Conservation (phyloP, 2,113 vertebrate genomes). For the Corythornis vintsioides region DNA sequence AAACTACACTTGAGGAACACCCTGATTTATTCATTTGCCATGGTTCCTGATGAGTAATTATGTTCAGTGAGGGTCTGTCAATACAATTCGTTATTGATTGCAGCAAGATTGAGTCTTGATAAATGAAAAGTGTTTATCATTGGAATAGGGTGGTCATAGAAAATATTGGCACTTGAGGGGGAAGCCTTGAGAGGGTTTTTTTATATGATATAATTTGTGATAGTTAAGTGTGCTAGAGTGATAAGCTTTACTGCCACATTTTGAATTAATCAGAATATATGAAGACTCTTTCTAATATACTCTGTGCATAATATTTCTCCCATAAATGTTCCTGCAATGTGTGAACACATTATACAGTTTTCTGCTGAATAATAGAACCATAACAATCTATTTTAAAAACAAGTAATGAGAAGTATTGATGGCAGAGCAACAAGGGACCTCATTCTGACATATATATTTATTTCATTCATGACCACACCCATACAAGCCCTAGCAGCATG, state of each 20-base stretch:
- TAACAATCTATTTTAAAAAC: conserved; percentile 65
- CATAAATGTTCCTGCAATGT: conserved; percentile 60
- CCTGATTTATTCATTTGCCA: conserved; percentile 62
- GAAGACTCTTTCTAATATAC: conserved; percentile 55
- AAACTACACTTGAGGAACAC: conserved; percentile 60
- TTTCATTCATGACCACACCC: conserved; percentile 25
- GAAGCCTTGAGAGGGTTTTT: neutral
- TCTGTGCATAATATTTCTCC: conserved; percentile 16
- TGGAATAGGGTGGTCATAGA: conserved; percentile 48
- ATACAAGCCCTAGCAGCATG: neutral
- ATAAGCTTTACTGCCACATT: conserved; percentile 62
- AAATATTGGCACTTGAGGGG: conserved; percentile 40
- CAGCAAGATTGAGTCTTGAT: conserved; percentile 5
- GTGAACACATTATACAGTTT: conserved; percentile 53
- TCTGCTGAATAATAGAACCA: conserved; percentile 66
- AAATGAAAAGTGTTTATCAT: conserved; percentile 38
- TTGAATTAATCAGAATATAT: conserved; percentile 65
- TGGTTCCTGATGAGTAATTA: conserved; percentile 46
- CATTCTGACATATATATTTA: neutral
- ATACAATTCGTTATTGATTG: conserved; percentile 18
- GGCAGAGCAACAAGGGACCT: conserved; percentile 28
- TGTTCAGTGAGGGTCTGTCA: conserved; percentile 22
- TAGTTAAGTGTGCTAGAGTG: conserved; percentile 30
- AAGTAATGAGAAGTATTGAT: conserved; percentile 66
- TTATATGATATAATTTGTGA: conserved; percentile 48